phyloP scores from a whole-genome alignment of 1,140 invertebrate genomes.

The Drosophila pseudoananassae region DNA sequence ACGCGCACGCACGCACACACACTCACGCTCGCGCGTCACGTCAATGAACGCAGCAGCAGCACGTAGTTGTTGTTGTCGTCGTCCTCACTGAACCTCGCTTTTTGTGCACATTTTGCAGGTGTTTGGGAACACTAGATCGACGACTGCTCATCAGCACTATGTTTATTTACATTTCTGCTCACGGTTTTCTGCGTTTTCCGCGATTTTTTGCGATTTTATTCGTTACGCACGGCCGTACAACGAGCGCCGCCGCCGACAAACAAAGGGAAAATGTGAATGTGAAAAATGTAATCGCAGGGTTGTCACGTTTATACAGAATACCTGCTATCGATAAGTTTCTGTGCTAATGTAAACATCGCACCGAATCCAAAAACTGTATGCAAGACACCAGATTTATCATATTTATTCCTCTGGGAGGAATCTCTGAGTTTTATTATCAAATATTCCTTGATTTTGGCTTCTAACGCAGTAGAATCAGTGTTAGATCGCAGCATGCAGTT shows the following conservation, averaged over 20 bases:
- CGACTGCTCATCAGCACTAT: slow-evolving; percentile 43
- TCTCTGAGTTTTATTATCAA: too few relatives aligned
- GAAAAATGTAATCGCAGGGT: slow-evolving; percentile 55
- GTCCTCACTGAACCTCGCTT: slow-evolving; percentile 54
- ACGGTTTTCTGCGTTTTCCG: slow-evolving; percentile 54
- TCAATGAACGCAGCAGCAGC: slow-evolving; percentile 79
- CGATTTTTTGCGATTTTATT: slow-evolving; percentile 66
- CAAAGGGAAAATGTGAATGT: slow-evolving; percentile 80
- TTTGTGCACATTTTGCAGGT: slow-evolving; percentile 68
- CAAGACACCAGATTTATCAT: too few relatives aligned
- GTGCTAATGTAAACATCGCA: background rate
- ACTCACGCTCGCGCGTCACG: slow-evolving; percentile 72
- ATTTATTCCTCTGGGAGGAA: too few relatives aligned
- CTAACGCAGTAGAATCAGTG: background rate
- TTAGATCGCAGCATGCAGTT: background rate
- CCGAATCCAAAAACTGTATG: background rate
- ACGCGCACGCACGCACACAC: slow-evolving; percentile 42
- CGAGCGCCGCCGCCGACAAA: slow-evolving; percentile 74
- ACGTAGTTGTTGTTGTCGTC: slow-evolving; percentile 57
- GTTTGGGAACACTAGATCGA: slow-evolving; percentile 44
- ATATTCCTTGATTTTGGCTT: too few relatives aligned
- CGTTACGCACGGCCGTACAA: slow-evolving; percentile 75
- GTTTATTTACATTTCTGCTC: slow-evolving; percentile 74
- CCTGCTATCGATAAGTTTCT: background rate
- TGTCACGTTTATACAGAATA: slow-evolving; percentile 4